Evolutionary conservation across 1,140 invertebrate species (phyloP).

Genomic region (Drosophila navojoa): DNA sequence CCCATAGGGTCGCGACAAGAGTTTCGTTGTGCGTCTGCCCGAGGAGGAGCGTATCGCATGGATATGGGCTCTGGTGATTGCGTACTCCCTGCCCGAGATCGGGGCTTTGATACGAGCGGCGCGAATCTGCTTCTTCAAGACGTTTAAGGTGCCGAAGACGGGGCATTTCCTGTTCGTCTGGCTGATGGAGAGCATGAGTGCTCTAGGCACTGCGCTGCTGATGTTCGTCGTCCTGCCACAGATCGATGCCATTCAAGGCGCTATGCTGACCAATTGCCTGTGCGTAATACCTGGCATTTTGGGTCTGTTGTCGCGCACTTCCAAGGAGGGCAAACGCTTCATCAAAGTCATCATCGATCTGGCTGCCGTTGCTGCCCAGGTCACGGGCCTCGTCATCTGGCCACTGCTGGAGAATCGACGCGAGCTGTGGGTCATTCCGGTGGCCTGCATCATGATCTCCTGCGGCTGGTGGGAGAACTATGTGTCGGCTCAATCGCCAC

Average conservation of each 20-base stretch:
- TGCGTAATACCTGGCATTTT: slow-evolving; percentile 91
- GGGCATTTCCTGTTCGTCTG: slow-evolving; percentile 86
- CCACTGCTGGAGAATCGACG: slow-evolving; percentile 90
- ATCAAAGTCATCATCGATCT: slow-evolving; percentile 93
- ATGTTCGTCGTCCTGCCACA: slow-evolving; percentile 95
- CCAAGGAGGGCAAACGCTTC: slow-evolving; percentile 91
- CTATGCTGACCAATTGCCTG: slow-evolving; percentile 97
- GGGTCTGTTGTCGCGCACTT: slow-evolving; percentile 91
- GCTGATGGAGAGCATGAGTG: slow-evolving; percentile 93
- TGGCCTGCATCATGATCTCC: slow-evolving; percentile 93
- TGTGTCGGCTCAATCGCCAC: slow-evolving; percentile 91
- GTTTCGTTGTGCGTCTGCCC: slow-evolving; percentile 90
- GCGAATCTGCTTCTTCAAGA: slow-evolving; percentile 96
- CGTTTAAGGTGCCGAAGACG: slow-evolving; percentile 85
- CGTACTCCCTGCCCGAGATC: slow-evolving; percentile 93
- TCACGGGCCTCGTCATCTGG: slow-evolving; percentile 95
- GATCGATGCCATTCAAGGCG: slow-evolving; percentile 95
- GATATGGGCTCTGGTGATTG: slow-evolving; percentile 96
- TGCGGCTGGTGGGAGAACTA: slow-evolving; percentile 99
- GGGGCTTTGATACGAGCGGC: slow-evolving; percentile 92
- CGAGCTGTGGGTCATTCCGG: slow-evolving; percentile 92
- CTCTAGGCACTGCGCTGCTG: slow-evolving; percentile 92
- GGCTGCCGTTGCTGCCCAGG: slow-evolving; percentile 92
- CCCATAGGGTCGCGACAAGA: slow-evolving; percentile 91
- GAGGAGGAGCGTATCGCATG: slow-evolving; percentile 94